Conservation (phyloP, 1,140 invertebrate genomes). For the Drosophila malerkotliana region DNA sequence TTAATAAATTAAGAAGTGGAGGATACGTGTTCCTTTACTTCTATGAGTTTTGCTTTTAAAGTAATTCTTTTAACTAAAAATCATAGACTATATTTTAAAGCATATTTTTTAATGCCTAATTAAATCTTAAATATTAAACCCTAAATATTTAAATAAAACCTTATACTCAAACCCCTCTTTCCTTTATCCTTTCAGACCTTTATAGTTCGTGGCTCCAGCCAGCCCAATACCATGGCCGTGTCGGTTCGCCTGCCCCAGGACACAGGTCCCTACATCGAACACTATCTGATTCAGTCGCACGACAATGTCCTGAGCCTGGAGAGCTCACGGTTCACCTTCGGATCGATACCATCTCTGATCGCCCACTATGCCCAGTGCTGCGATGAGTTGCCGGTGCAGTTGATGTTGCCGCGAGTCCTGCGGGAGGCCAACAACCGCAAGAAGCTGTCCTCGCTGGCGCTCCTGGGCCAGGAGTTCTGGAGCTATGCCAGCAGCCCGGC, state of each 20-base stretch:
- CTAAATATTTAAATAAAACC: neutral
- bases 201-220: slow-evolving; percentile 96
- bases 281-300: slow-evolving; percentile 96
- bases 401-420: slow-evolving; percentile 92
- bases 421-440: slow-evolving; percentile 94
- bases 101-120: no score
- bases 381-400: slow-evolving; percentile 96
- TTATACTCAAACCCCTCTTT: neutral
- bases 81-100: no score
- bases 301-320: slow-evolving; percentile 93
- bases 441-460: slow-evolving; percentile 94
- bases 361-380: slow-evolving; percentile 97
- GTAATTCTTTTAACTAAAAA: no score
- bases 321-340: slow-evolving; percentile 96
- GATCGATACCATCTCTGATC: slow-evolving; percentile 95
- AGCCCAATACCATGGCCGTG: slow-evolving; percentile 96
- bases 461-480: slow-evolving; percentile 97
- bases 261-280: slow-evolving; percentile 95
- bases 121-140: no score
- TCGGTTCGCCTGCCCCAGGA: slow-evolving; percentile 94
- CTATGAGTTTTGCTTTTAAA: no score
- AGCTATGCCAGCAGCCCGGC: slow-evolving; percentile 93
- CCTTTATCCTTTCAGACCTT: slow-evolving; percentile 88
- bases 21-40: no score
- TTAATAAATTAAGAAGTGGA: no score